phyloP scores from a whole-genome alignment of 92 coral and sea anemone genomes.

The Porites divaricata region DNA sequence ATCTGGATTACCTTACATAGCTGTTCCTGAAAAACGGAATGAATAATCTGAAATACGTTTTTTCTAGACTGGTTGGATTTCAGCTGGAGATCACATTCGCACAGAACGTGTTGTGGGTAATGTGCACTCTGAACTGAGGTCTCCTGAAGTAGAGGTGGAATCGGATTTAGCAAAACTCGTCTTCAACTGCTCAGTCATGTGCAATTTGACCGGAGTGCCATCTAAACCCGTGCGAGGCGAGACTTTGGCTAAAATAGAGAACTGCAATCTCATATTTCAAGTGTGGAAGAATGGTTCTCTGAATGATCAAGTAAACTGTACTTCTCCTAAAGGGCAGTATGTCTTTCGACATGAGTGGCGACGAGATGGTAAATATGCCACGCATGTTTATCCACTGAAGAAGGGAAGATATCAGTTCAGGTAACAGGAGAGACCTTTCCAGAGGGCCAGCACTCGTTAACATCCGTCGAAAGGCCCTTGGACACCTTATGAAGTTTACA shows the following conservation, averaged over 20 bases:
- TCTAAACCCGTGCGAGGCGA: constrained; percentile 31
- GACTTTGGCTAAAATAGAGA: constrained; percentile 66
- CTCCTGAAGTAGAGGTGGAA: constrained; percentile 52
- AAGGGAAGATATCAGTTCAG: constrained; percentile 77
- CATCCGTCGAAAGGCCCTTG: too few relatives aligned
- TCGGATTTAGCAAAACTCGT: constrained; percentile 63
- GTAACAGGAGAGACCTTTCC: constrained; percentile 14
- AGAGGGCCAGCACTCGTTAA: too few relatives aligned
- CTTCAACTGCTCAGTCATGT: constrained; percentile 76
- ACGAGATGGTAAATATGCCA: constrained; percentile 62
- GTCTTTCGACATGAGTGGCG: constrained; percentile 48
- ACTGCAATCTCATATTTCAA: constrained; percentile 72
- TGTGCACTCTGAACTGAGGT: constrained; percentile 56
- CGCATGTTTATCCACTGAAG: constrained; percentile 57
- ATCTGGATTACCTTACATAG: not conserved
- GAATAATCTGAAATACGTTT: too few relatives aligned
- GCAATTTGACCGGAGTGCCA: constrained; percentile 62
- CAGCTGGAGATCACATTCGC: constrained; percentile 71
- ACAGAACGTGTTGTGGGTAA: constrained; percentile 81
- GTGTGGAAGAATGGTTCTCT: constrained; percentile 49
- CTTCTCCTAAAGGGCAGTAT: constrained; percentile 67
- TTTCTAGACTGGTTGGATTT: constrained; percentile 75
- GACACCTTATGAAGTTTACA: too few relatives aligned
- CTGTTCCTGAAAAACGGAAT: not conserved
- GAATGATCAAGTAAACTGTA: constrained; percentile 74